Base-by-base conservation (phyloP, 2,797 vertebrate genomes). In the Darevskia nairensis region DNA sequence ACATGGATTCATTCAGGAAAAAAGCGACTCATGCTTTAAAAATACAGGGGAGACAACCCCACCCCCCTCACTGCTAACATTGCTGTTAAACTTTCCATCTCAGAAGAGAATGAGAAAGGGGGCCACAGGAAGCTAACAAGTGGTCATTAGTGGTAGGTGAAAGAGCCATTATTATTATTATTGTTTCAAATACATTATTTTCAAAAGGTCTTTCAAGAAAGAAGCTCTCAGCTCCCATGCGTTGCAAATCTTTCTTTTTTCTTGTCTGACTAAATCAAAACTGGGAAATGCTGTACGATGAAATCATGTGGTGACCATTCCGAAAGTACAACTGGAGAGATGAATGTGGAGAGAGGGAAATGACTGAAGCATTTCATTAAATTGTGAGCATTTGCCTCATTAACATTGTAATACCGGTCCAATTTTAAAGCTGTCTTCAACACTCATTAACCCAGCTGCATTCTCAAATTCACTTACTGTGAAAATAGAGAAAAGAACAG, bases 361-460 rank as follows among this genome's bases (percentile, higher is more conserved):
- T 41, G 0, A 77, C 27, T 88, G 41, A 93, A 92, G 21, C 0
- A 82, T 90, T 92, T 90, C 0, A 66, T 88, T 91, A 55, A 69
- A 41, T 69, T 91, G 41, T 78, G 85, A 79, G 7, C 59, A 84
- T 90, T 93, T 91, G 61, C 3, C 11, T 93, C 23, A 89, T 59
- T 69, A 89, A 84, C 7, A 35, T 88, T 90, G 86, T 90, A 90
- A 64, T 91, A 89, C 90, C 91, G 7, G 59, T 39, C 44, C 71
- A 81, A 92, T 91, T 44, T 91, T 50, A 89, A 91, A 90, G 88
- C 87, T 91, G 89, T 94, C 91, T 94, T 94, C 88, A 90, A 92
- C 90, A 32, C 71, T 92, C 92, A 91, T 92, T 92, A 93, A 93
- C 71, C 61, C 41, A 89, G 86, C 82, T 90, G 72, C 74, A 92